Conservation (phyloP, 1,140 invertebrate species). For the Helicoverpa armigera region DNA sequence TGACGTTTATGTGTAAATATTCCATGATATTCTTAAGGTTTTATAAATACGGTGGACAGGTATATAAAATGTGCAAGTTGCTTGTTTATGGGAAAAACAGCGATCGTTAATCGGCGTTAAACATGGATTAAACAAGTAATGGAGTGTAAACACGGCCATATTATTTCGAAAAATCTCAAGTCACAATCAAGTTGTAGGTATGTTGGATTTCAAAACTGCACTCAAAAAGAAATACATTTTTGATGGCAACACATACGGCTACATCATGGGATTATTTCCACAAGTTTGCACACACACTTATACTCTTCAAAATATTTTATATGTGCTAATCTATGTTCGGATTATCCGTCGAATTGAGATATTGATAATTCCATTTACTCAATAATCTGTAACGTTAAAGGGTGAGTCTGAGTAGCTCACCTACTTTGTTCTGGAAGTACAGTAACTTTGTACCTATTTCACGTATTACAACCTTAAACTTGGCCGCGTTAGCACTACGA, state of each 20-base stretch:
- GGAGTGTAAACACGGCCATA: not conserved
- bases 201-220: too few species aligned
- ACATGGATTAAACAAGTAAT: not conserved
- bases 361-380: conserved; percentile 4
- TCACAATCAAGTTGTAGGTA: too few species aligned
- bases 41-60: conserved; percentile 10
- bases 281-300: too few species aligned
- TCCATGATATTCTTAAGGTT: conserved; percentile 14
- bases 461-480: conserved; percentile 51
- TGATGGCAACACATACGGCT: too few species aligned
- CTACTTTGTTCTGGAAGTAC: conserved; percentile 53
- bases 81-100: conserved; percentile 54
- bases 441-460: conserved; percentile 50
- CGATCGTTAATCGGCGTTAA: conserved; percentile 50
- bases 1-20: conserved; percentile 22
- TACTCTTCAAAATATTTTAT: too few species aligned
- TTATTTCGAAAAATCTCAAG: too few species aligned
- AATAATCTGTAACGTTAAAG: conserved; percentile 10
- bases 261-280: too few species aligned
- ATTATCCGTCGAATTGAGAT: not conserved
- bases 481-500: conserved; percentile 29
- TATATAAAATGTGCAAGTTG: conserved; percentile 51
- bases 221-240: too few species aligned
- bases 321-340: too few species aligned
- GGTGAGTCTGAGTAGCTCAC: conserved; percentile 53